phyloP scores from a whole-genome alignment of 2,113 vertebrate genomes.

The Leucopternis melanops region DNA sequence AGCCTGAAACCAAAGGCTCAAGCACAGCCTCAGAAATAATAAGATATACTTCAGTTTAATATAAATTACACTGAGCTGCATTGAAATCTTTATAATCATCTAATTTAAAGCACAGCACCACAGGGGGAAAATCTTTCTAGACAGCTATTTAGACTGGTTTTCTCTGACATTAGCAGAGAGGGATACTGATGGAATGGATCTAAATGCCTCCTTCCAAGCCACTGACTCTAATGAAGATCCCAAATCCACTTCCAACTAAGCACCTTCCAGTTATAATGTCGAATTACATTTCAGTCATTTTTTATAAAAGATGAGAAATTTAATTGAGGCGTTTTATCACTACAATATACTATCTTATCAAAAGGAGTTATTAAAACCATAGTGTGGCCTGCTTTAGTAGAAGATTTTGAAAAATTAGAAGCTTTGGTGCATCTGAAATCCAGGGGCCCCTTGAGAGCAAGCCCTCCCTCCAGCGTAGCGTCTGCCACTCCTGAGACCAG shows the following conservation, averaged over 20 bases:
- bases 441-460: accelerated
- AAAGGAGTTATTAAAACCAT: background rate
- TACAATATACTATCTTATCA: background rate
- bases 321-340: conserved; percentile 25
- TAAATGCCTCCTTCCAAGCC: conserved; percentile 50
- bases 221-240: conserved; percentile 55
- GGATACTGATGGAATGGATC: conserved; percentile 42
- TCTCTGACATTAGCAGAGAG: conserved; percentile 25
- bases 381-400: background rate
- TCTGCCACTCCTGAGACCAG: background rate
- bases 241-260: conserved; percentile 24
- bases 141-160: conserved; percentile 24
- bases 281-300: background rate
- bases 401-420: conserved; percentile 1
- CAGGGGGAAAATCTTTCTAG: background rate
- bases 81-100: conserved; percentile 40
- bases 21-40: background rate
- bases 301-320: conserved; percentile 30
- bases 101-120: conserved; percentile 24
- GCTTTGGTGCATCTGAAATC: background rate
- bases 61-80: conserved; percentile 1
- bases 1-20: conserved; percentile 3
- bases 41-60: conserved; percentile 25
- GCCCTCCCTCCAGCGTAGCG: accelerated
- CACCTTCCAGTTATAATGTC: background rate